phyloP scores from a whole-genome alignment of 2,797 vertebrate species.

The Cottoperca gobio region DNA sequence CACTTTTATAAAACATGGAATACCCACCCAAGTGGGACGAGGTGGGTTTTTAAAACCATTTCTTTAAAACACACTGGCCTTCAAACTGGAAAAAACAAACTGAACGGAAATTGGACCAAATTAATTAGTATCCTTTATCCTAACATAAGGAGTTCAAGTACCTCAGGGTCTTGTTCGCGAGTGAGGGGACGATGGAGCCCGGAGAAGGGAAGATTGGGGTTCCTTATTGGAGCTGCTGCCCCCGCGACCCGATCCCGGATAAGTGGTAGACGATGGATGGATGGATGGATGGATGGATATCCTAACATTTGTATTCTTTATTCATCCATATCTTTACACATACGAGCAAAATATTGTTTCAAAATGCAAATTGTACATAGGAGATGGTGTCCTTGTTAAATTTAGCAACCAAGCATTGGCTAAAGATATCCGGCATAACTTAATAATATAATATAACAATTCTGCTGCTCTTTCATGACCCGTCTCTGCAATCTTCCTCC shows the following conservation, averaged over 20 bases:
- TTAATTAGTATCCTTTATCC: background rate
- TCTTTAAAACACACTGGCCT: background rate
- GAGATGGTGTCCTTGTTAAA: constrained; percentile 8
- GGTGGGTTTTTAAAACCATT: background rate
- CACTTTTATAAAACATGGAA: background rate
- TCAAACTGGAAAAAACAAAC: background rate
- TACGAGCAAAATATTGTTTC: background rate
- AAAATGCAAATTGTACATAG: background rate
- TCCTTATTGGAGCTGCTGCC: too few species aligned
- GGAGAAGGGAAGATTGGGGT: too few species aligned
- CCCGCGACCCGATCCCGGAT: too few species aligned
- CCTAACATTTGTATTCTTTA: too few species aligned
- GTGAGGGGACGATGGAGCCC: too few species aligned
- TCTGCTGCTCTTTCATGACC: constrained; percentile 11
- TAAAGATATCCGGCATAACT: background rate
- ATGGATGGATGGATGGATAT: too few species aligned
- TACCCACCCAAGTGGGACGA: background rate
- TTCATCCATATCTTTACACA: too few species aligned
- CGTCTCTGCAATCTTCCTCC: constrained; percentile 7
- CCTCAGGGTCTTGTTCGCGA: too few species aligned
- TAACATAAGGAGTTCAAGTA: too few species aligned
- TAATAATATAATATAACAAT: too few species aligned
- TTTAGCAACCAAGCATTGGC: background rate
- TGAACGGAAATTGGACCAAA: background rate
- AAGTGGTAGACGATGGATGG: too few species aligned